Evolutionary conservation across 2,113 vertebrate species (phyloP).

Genomic region (Ifrita kowaldi): DNA sequence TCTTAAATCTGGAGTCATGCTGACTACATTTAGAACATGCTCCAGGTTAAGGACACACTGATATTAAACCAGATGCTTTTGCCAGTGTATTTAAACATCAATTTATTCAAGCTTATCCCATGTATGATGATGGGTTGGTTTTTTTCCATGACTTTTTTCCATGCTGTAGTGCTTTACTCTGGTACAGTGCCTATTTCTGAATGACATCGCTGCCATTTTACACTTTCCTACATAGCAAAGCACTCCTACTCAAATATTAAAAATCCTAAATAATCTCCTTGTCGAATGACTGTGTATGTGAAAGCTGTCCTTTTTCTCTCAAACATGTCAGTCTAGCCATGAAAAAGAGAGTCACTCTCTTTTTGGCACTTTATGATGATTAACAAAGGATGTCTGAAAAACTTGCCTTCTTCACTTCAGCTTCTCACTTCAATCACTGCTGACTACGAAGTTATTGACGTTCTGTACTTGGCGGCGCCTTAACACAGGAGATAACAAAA

Average conservation of each 20-base stretch:
- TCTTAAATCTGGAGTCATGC: not conserved
- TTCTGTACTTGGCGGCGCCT: not conserved
- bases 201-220: not conserved
- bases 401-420: not conserved
- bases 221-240: not conserved
- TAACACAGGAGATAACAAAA: not conserved
- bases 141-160: not conserved
- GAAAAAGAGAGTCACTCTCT: not conserved
- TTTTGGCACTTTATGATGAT: not conserved
- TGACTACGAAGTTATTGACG: not conserved
- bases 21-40: not conserved
- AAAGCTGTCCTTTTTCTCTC: not conserved
- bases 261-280: not conserved
- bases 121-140: not conserved
- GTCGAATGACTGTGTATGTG: not conserved
- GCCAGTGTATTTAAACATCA: not conserved
- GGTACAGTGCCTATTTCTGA: not conserved
- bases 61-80: not conserved
- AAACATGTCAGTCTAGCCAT: not conserved
- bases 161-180: not conserved
- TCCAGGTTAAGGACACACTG: not conserved
- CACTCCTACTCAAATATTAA: not conserved
- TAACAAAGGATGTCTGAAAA: not conserved
- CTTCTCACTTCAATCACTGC: not conserved
- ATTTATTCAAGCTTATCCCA: not conserved